A percentile compares a stretch with the other conserved stretches of the same genome.
phyloP scores from a whole-genome alignment of 2,888 invertebrate genomes.

The Conus canariensis region DNA sequence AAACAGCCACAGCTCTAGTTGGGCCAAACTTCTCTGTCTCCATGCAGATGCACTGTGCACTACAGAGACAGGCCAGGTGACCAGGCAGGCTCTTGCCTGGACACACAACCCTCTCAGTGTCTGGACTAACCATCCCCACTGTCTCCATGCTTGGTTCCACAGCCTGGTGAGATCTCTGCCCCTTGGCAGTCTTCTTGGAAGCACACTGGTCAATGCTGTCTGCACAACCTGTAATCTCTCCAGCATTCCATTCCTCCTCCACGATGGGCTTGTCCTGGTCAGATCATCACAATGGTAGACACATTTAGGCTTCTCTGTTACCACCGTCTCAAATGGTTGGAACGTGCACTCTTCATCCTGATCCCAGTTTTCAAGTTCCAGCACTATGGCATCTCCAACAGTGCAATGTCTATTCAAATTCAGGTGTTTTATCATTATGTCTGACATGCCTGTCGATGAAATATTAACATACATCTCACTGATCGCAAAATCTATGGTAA shows the following conservation, averaged over 20 bases:
- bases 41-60: not conserved
- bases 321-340: not conserved
- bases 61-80: not conserved
- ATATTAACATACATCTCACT: too few relatives aligned
- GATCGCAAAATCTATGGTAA: too few relatives aligned
- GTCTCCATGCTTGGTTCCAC: not conserved
- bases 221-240: not conserved
- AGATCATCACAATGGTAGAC: not conserved
- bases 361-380: not conserved
- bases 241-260: not conserved
- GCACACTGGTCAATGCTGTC: not conserved
- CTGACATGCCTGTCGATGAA: not conserved
- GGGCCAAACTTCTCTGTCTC: not conserved
- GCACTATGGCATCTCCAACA: not conserved
- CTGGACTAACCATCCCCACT: not conserved
- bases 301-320: not conserved
- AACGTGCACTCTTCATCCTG: not conserved
- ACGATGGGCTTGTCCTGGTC: not conserved
- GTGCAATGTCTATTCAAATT: not conserved
- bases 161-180: not conserved
- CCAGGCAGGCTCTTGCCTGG: not conserved
- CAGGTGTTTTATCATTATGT: not conserved
- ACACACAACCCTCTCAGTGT: not conserved
- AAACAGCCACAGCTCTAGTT: not conserved
- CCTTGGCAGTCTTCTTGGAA: not conserved